A percentile compares a stretch with the other conserved stretches of the same genome.
Conservation (phyloP, 2,113 vertebrate species). For the Sapajus apella region DNA sequence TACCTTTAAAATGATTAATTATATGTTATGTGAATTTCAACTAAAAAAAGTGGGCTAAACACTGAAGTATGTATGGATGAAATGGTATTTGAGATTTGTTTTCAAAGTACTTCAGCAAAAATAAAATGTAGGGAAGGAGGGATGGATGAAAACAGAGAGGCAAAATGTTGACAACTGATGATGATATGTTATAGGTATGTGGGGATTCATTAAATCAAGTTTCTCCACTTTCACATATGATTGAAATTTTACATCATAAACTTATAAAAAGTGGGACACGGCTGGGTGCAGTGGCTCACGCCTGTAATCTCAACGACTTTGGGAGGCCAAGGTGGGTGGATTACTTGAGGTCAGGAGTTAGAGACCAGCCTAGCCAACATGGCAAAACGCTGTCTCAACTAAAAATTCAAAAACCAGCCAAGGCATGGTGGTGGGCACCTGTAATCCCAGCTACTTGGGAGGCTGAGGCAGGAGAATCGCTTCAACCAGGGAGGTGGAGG, state of each 20-base stretch:
- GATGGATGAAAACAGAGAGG: neutral
- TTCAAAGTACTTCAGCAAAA: neutral
- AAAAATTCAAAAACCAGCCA: no score
- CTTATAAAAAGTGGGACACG: neutral
- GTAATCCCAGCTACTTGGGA: no score
- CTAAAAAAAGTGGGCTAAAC: neutral
- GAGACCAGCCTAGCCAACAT: no score
- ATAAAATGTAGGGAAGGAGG: neutral
- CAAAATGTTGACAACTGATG: neutral
- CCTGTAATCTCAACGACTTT: no score
- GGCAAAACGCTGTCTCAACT: no score
- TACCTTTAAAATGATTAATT: neutral
- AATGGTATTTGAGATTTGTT: constrained; percentile 32
- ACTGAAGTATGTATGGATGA: neutral
- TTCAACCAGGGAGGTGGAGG: no score
- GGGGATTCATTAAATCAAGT: neutral
- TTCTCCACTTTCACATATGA: neutral
- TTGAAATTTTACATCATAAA: neutral
- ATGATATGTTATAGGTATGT: neutral
- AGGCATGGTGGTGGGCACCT: no score
- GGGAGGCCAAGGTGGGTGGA: no score
- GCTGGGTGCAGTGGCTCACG: no score
- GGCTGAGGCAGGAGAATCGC: no score
- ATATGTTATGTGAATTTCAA: neutral
- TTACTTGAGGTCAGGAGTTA: no score